These are phyloP conservation scores for Strigops habroptila DNA, from an alignment of 2,113 vertebrate species.

Conservation along the genomic window DNA sequence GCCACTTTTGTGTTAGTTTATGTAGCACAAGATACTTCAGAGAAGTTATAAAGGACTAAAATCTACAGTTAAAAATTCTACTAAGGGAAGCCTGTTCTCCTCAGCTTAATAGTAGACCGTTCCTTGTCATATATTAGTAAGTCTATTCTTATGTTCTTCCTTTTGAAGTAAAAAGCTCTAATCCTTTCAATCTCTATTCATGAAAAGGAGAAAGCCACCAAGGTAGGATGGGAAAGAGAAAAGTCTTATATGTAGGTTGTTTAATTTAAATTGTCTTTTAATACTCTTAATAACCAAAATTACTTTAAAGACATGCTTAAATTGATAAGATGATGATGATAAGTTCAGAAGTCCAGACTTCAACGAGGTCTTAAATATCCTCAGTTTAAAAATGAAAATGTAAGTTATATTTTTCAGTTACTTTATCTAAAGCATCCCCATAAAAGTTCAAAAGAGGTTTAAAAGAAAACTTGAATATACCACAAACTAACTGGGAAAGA, in stretches of 20 bases:
- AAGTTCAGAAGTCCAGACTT: neutral
- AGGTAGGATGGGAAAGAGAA: neutral
- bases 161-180: neutral
- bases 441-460: constrained; percentile 7
- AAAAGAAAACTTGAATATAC: constrained; percentile 5
- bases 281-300: neutral
- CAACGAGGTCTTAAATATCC: neutral
- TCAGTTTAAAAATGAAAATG: neutral
- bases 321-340: neutral
- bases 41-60: neutral
- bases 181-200: neutral
- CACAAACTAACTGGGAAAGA: constrained; percentile 35
- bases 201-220: neutral
- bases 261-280: neutral
- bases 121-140: neutral
- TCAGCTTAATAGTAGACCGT: neutral
- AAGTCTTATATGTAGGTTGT: neutral
- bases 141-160: neutral
- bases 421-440: neutral
- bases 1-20: neutral
- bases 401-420: neutral
- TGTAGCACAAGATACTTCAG: neutral
- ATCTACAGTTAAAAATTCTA: neutral
- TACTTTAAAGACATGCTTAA: neutral
- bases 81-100: neutral